Conservation (phyloP, 2,888 invertebrate species). For the Cephonodes hylas region DNA sequence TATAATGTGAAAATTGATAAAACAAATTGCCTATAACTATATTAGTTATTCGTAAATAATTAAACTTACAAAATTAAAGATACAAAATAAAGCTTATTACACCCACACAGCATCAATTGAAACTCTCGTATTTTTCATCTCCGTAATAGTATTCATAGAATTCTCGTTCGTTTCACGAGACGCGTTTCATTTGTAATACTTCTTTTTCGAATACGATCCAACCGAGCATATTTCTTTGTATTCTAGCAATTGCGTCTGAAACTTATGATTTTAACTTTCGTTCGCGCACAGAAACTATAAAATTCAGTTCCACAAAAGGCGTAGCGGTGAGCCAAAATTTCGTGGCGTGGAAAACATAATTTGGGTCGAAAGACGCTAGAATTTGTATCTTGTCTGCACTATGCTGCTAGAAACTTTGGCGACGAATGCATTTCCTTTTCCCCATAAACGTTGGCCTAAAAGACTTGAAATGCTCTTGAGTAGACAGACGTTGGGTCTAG, state of each 20-base stretch:
- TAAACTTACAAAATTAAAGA: not conserved
- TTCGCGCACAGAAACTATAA: conserved; percentile 3
- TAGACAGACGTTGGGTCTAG: no score
- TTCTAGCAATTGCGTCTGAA: not conserved
- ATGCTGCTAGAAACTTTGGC: no score
- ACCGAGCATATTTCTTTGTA: not conserved
- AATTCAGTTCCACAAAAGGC: not conserved
- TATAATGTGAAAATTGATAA: no score
- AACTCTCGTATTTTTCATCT: not conserved
- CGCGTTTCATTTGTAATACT: not conserved
- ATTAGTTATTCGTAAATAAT: no score
- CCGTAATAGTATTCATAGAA: not conserved
- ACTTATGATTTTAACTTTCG: not conserved
- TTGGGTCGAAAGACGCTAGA: not conserved
- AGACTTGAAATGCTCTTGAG: no score
- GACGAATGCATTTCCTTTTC: no score
- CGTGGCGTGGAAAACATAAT: not conserved
- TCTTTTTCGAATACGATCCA: not conserved
- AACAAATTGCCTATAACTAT: no score
- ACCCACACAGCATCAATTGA: not conserved
- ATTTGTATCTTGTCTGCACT: no score
- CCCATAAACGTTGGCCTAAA: no score
- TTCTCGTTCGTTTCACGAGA: not conserved
- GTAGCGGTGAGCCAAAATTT: not conserved
- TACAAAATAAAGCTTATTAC: not conserved